phyloP scores from a whole-genome alignment of 1,140 invertebrate genomes.

The Drosophila azteca region DNA sequence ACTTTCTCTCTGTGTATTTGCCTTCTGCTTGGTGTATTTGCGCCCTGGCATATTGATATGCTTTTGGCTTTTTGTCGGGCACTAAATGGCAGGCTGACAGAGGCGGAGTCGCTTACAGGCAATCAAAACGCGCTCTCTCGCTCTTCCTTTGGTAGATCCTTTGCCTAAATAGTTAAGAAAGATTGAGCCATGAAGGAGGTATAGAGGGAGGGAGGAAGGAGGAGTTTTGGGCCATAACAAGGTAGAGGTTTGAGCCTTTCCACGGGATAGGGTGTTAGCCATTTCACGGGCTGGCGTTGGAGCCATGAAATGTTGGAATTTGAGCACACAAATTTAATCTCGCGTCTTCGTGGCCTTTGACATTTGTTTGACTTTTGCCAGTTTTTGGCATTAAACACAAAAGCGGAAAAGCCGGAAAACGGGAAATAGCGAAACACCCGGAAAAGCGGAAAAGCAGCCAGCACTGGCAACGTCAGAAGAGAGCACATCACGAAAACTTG shows the following conservation, averaged over 20 bases:
- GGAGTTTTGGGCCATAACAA: too few species aligned
- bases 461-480: not conserved
- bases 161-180: constrained; percentile 54
- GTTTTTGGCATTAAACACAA: constrained; percentile 20
- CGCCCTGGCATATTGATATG: constrained; percentile 52
- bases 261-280: too few species aligned
- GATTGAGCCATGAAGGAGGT: constrained; percentile 18
- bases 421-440: too few species aligned
- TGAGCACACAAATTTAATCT: too few species aligned
- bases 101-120: constrained; percentile 20
- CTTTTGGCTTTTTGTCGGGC: constrained; percentile 53
- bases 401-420: not conserved
- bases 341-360: constrained; percentile 29
- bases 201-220: not conserved
- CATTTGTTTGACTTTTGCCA: constrained; percentile 51
- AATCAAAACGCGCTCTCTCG: constrained; percentile 31
- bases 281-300: too few species aligned
- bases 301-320: too few species aligned
- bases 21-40: constrained; percentile 21
- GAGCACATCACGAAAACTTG: constrained; percentile 2
- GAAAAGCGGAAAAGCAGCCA: too few species aligned
- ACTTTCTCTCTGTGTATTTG: constrained; percentile 34
- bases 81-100: constrained; percentile 36
- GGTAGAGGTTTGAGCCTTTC: too few species aligned
- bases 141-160: not conserved